Base-by-base conservation (phyloP, 2,113 vertebrate species). In the Peromyscus leucopus region DNA sequence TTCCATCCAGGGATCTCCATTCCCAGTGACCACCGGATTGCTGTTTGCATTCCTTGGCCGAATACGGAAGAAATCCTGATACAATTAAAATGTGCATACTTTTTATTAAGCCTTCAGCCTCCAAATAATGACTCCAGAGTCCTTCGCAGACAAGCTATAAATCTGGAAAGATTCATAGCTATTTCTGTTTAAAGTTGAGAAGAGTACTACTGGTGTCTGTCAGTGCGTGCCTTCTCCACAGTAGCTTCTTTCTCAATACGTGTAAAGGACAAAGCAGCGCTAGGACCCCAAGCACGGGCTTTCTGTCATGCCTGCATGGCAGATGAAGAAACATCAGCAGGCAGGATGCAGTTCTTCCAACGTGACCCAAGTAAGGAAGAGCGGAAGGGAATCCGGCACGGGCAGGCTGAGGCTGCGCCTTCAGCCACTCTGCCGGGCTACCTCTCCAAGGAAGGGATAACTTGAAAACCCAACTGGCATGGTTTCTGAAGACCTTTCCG, bases 121-220 rank as follows among this genome's bases (percentile, higher is more conserved):
- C 94, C 55, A 74, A 93, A 93, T 33, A 22, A 83, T 83, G 36
- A 57, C 93, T 76, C 33, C 5, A 9, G 48, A 87, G 36, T 72
- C 39, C 74, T 91, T 63, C 55, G 67, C 31, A 93, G 65, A 91
- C 24, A 78, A 9, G 9, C n/a, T 65, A 90, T 36, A 39, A 93
- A 72, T 74, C 82, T 82, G 39, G 65, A 42, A 83, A 83, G 39
- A 94, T 42, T 84, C 51, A 48, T 39, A 42, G 42, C 51, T 72
- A 67, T 76, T 82, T 90, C 3, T 91, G 16, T 86, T 91, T 85
- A 86, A 95, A 91, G 84, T 85, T 90, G 61, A 94, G 72, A 83
- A 57, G 17, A 86, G 61, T 31, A 91, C 55, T 31, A 91, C 55
- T 11, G 59, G 51, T 51, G 89, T 57, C 85, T 67, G 42, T 61